Percentiles rank a stretch among this genome's conserved stretches.
Evolutionary conservation across 2,797 vertebrate genomes (phyloP).

Genomic region (Galagoides demidoff): DNA sequence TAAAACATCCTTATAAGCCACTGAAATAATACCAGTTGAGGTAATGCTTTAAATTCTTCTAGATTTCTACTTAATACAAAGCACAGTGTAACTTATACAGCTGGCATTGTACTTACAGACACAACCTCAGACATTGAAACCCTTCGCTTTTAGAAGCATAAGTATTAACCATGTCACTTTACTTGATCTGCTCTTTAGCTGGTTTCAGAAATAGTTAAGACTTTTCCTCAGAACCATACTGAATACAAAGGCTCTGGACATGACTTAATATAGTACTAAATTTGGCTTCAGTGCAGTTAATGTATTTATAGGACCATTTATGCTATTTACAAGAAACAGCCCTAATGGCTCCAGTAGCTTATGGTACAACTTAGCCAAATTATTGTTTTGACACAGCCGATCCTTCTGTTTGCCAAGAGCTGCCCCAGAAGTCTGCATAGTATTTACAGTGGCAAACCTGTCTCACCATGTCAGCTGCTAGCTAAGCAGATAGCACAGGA

Average conservation of each 20-base stretch:
- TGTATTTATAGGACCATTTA: neutral
- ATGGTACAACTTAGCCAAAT: neutral
- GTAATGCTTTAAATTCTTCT: neutral
- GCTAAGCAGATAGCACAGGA: neutral
- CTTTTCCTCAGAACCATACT: neutral
- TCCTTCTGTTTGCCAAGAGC: constrained; percentile 54
- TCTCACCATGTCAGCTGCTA: neutral
- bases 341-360: neutral
- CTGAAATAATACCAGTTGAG: neutral
- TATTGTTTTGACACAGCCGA: neutral
- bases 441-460: neutral
- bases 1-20: neutral
- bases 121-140: neutral
- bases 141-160: neutral
- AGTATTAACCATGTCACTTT: neutral
- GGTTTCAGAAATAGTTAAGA: neutral
- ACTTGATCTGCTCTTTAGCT: neutral
- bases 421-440: neutral
- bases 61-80: neutral
- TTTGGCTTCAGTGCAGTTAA: constrained; percentile 34
- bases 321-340: neutral
- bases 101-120: neutral
- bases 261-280: neutral
- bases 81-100: neutral
- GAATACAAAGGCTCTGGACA: neutral